Evolutionary conservation across 2,113 vertebrate genomes (phyloP), one percentile per base, ranked within the genome.

Genomic region (Ophthalmolycus amberensis): DNA sequence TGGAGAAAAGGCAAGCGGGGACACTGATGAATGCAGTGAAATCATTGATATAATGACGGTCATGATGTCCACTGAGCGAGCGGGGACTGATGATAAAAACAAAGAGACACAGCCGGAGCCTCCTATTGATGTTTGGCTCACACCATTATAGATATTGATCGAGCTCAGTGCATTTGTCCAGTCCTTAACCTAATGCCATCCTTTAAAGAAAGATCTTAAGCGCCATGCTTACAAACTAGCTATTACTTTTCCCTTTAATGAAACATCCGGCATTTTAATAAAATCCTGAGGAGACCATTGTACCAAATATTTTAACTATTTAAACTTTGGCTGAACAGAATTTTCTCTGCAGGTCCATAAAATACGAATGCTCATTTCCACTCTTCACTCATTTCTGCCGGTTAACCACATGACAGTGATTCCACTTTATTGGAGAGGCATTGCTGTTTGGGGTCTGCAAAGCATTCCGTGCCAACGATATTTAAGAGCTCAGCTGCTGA

Each of bases 41-140:
- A 71, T 86, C 80, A 75, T 76, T 80, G 83, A 22, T 80, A 80
- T 87, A 88, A 92, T 92, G 88, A 69, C 58, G 81, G 64, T 75
- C 67, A 56, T 65, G 46, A 87, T 78, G 68, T 82, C 38, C 25
- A 58, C 50, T 9, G 42, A 82, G 63, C 67, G 50, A 86, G 42
- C 4, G 2, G 29, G 70, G 66, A 20, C 22, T 29, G 75, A 85
- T 76, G 48, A 79, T 88, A 46, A 84, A 88, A 86, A 71, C 46
- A 25, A 6, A 62, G 4, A 12, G 60, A 76, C 56, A 75, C 75
- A 79, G 64, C 56, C 65, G 18, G 22, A 71, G 70, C 67, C 46
- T 66, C 2, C 3, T 56, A 81, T 86, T 69, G 71, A 82, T 65
- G 74, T 86, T 79, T 88, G 69, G 76, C 79, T 88, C 68, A 52